Base-by-base conservation (phyloP, 2,797 vertebrate genomes). In the Argya squamiceps region DNA sequence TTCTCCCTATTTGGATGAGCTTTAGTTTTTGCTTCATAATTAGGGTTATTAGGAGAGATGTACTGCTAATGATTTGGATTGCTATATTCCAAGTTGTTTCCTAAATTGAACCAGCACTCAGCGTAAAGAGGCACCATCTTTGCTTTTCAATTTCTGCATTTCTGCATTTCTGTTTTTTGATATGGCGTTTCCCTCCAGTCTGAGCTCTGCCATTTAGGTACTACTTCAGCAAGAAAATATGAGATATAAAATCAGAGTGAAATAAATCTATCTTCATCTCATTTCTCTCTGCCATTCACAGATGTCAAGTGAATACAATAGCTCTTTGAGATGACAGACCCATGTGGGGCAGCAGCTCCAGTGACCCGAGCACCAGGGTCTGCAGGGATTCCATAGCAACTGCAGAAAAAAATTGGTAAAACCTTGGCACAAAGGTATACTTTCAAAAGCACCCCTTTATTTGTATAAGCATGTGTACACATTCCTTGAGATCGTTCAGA, bases 191-290 rank as follows among this genome's bases (percentile, higher is more conserved):
- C 84, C 80, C 81, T 79, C 39, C 41, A 81, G 69, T 41, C 34
- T n/a, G 44, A 93, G 44, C 47, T 73, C 55, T 74, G 36, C 50
- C 1, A 0, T 62, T 88, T 29, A 69, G 15, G 17, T 84, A 53
- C 80, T 90, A 49, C 88, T 96, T 96, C 80, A 94, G 77, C 1
- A 1, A 84, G 82, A 95, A 94, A 93, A 92, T 84, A 94, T 49
- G 77, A 92, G 88, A 96, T 95, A 92, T 86, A 88, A 93, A 95
- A 92, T 87, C 80, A 79, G 63, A 82, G 77, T 67, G 74, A 93
- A 95, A 95, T 95, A 96, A 96, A 95, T 92, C 93, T 82, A 84
- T 92, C 96, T 95, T 84, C 89, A 65, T 96, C 91, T 92, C 69
- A 90, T 96, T 97, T 95, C 76, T 95, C 88, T 91, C 63, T 92